phyloP scores from a whole-genome alignment of 2,797 vertebrate species.

The Morelia viridis region DNA sequence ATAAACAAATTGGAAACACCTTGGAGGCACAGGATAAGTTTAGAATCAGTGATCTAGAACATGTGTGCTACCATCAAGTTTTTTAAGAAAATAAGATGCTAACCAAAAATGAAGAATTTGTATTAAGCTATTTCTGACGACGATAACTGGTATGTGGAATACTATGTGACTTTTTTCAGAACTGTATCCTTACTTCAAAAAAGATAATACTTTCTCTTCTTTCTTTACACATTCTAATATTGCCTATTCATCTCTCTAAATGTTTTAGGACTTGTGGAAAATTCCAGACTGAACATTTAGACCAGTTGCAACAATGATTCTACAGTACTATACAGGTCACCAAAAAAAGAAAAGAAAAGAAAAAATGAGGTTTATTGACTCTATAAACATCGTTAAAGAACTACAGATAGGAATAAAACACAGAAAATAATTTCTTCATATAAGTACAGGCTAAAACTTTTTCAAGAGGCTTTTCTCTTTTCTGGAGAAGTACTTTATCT shows the following conservation, averaged over 20 bases:
- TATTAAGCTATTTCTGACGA: neutral
- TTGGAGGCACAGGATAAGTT: neutral
- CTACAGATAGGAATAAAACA: neutral
- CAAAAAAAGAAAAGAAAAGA: neutral
- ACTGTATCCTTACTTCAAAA: neutral
- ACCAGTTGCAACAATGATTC: neutral
- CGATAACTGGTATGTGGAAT: neutral
- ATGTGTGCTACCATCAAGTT: neutral
- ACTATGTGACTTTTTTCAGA: neutral
- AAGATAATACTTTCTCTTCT: neutral
- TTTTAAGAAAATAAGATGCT: neutral
- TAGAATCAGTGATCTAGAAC: neutral
- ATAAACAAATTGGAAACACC: neutral
- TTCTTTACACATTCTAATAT: neutral
- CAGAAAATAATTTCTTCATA: neutral
- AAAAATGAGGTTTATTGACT: neutral
- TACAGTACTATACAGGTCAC: neutral
- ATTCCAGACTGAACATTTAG: neutral
- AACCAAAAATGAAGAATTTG: neutral
- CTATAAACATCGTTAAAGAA: neutral
- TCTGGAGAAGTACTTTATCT: neutral
- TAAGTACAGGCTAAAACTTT: neutral
- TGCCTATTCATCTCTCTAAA: neutral
- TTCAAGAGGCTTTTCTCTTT: neutral
- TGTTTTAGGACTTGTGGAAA: neutral